These are phyloP conservation scores for Tenthredo livida DNA, from an alignment of 2,888 invertebrate genomes.

Conservation along the genomic window DNA sequence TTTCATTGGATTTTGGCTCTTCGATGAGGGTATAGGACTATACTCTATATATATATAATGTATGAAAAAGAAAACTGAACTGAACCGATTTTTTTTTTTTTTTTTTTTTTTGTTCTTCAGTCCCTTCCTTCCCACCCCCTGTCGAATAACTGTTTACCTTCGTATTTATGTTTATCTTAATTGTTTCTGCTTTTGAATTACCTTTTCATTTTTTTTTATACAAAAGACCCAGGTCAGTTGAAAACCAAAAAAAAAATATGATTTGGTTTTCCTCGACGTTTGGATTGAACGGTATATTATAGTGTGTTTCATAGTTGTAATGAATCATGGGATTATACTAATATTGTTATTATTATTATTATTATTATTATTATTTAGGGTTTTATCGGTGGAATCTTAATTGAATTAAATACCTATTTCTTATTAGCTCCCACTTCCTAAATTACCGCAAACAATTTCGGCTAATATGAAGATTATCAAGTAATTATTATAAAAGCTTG, in stretches of 20 bases:
- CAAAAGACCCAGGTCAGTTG: too few species aligned
- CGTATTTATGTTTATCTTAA: background rate
- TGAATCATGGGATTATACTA: too few species aligned
- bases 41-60: background rate
- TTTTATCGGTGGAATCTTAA: constrained; percentile 22
- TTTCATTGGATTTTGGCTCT: background rate
- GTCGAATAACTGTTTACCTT: constrained; percentile 6
- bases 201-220: background rate
- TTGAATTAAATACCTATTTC: constrained; percentile 37
- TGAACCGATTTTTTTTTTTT: background rate
- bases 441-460: constrained; percentile 70
- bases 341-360: background rate
- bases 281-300: too few species aligned
- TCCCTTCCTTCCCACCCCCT: background rate
- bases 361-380: background rate
- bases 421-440: constrained; percentile 52
- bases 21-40: background rate
- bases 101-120: background rate
- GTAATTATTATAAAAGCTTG: constrained; percentile 76
- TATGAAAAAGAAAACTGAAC: background rate
- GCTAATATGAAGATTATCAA: constrained; percentile 70
- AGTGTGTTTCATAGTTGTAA: too few species aligned
- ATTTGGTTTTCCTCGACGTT: too few species aligned
- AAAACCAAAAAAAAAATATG: too few species aligned
- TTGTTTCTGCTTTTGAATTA: background rate